Evolutionary conservation across 2,797 vertebrate species (phyloP), one percentile per base, ranked within the genome.

Genomic region (Geotrypetes seraphini): DNA sequence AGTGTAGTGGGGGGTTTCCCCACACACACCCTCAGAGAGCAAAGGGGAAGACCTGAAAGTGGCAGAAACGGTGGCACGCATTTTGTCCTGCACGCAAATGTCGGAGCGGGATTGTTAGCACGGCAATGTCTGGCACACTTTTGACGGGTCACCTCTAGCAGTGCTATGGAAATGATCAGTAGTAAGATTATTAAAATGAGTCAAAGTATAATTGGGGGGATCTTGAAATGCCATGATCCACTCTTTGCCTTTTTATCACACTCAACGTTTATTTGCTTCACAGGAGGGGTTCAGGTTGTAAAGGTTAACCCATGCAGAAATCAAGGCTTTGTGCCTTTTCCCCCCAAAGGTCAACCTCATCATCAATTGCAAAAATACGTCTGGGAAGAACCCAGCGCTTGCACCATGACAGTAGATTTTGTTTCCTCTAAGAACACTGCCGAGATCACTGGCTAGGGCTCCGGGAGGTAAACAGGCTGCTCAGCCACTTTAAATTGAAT

Each of bases 271-370:
- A 48, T 48, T 59, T 59, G 22, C 39, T 63, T 69, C 65, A 66
- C 69, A 62, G 69, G 63, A 70, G 66, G 73, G 54, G 60, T 78
- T 62, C 44, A 26, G 44, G 55, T 69, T 72, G 47, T 69, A 74
- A 81, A 81, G 77, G 70, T 83, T 83, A 81, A 67, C 63, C n/a
- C 8, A n/a, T 59, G 57, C 60, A 75, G 61, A 81, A 81, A 83
- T 79, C 63, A 75, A 75, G 66, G 53, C 64, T 73, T 71, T 71
- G 55, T 73, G 64, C 60, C 55, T 73, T 66, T 77, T 64, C 65
- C 54, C n/a, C n/a, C n/a, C 57, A 73, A 79, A 83, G 75, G 75
- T 81, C 75, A 78, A 17, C 35, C 44, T 81, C 75, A 78, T 78
- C 75, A 76, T 56, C 46, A 57, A 64, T 53, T 78, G 66, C 31